Conservation (phyloP, 2,888 invertebrate species). For the Leucoma salicis region DNA sequence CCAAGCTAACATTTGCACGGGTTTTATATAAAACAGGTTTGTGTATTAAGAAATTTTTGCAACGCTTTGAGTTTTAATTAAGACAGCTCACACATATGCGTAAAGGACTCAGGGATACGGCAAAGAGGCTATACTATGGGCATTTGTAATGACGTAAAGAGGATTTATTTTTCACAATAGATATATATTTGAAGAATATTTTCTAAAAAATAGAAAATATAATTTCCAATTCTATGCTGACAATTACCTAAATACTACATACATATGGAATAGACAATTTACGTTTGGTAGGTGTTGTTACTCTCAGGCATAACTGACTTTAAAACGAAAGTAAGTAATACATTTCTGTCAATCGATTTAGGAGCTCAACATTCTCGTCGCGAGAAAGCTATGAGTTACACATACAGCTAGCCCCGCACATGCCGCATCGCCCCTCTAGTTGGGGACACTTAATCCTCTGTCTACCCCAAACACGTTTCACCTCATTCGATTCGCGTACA, state of each 20-base stretch:
- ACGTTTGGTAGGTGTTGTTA: too few species aligned
- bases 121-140: too few species aligned
- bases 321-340: too few species aligned
- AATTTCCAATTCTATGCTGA: too few species aligned
- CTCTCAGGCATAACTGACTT: too few species aligned
- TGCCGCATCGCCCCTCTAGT: slow-evolving; percentile 45
- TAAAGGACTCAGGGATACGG: too few species aligned
- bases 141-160: too few species aligned
- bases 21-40: slow-evolving; percentile 17
- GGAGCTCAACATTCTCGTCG: slow-evolving; percentile 11
- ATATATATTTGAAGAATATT: too few species aligned
- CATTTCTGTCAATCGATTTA: slow-evolving; percentile 22
- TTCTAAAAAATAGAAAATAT: too few species aligned
- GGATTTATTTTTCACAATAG: too few species aligned
- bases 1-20: slow-evolving; percentile 24
- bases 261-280: too few species aligned
- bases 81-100: neutral
- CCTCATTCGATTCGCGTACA: slow-evolving; percentile 76
- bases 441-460: slow-evolving; percentile 80
- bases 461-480: slow-evolving; percentile 81
- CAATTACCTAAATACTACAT: too few species aligned
- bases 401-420: slow-evolving; percentile 26
- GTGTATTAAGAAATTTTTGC: slow-evolving; percentile 1
- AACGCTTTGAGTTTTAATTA: slow-evolving; percentile 1
- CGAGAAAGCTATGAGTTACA: slow-evolving; percentile 19